Evolutionary conservation across 2,888 invertebrate species (phyloP).

Genomic region (Microctonus hyperodae): DNA sequence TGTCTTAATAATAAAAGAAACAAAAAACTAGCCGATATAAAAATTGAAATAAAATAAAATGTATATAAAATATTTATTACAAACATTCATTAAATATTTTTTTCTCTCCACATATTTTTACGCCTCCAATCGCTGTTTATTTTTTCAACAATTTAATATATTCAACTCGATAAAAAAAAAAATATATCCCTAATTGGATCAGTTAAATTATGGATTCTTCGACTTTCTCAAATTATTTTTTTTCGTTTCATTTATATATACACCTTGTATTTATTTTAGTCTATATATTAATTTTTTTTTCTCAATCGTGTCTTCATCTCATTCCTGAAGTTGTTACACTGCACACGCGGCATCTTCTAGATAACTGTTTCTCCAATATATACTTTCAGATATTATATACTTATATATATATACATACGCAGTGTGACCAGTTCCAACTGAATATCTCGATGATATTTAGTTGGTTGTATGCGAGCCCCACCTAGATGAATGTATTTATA

Average conservation of each 20-base stretch:
- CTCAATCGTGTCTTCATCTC: slow-evolving; percentile 2
- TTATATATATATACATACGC: slow-evolving; percentile 10
- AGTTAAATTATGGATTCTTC: not conserved
- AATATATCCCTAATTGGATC: not conserved
- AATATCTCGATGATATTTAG: slow-evolving; percentile 4
- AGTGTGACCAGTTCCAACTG: slow-evolving; percentile 34
- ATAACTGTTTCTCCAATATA: slow-evolving; percentile 27
- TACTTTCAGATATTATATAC: slow-evolving; percentile 23
- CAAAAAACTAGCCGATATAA: not conserved
- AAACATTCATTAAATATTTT: no score
- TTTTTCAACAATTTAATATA: slow-evolving; percentile 3
- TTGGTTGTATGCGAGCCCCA: not conserved
- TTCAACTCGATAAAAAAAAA: not conserved
- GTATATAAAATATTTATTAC: no score
- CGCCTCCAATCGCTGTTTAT: not conserved
- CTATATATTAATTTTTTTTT: slow-evolving; percentile 6
- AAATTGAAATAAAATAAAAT: not conserved
- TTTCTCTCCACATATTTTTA: no score
- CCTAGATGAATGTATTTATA: not conserved
- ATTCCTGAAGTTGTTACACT: not conserved
- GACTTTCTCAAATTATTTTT: no score
- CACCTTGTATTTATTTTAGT: not conserved
- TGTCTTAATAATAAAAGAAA: no score
- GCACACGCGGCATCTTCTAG: slow-evolving; percentile 25
- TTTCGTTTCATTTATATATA: not conserved